These are phyloP conservation scores for Yasuhikotakia modesta DNA, from an alignment of 2,797 vertebrate genomes.

Conservation along the genomic window DNA sequence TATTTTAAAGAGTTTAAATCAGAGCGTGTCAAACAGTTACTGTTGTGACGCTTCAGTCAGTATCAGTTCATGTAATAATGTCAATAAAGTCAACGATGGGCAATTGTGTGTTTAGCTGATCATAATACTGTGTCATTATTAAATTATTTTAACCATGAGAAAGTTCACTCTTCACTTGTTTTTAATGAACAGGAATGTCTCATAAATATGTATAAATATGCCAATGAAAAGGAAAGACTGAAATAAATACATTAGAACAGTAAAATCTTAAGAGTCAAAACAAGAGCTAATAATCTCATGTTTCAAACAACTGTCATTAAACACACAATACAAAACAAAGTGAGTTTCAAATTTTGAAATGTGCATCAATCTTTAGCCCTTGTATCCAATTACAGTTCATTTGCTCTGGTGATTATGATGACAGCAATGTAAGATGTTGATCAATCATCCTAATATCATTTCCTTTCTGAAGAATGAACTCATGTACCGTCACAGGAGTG, in stretches of 20 bases:
- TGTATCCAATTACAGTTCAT: neutral
- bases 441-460: neutral
- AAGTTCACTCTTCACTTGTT: conserved; percentile 45
- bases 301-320: neutral
- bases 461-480: neutral
- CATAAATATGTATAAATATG: conserved; percentile 79
- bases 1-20: neutral
- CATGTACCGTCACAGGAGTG: conserved; percentile 29
- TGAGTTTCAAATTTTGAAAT: conserved; percentile 21
- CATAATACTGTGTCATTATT: neutral
- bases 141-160: neutral
- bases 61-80: neutral
- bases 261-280: conserved; percentile 34
- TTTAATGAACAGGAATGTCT: conserved; percentile 75
- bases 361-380: neutral
- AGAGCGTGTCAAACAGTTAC: neutral
- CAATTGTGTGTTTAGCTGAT: neutral
- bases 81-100: neutral
- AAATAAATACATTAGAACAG: conserved; percentile 68
- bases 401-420: conserved; percentile 26
- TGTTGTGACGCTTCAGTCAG: neutral
- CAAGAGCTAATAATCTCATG: conserved; percentile 14
- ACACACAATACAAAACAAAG: neutral
- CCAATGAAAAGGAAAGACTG: conserved; percentile 61
- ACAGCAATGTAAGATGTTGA: neutral